These are phyloP conservation scores for Paracentrotus lividus DNA, from an alignment of 53 echinoderm and acorn worm species.

Conservation along the genomic window DNA sequence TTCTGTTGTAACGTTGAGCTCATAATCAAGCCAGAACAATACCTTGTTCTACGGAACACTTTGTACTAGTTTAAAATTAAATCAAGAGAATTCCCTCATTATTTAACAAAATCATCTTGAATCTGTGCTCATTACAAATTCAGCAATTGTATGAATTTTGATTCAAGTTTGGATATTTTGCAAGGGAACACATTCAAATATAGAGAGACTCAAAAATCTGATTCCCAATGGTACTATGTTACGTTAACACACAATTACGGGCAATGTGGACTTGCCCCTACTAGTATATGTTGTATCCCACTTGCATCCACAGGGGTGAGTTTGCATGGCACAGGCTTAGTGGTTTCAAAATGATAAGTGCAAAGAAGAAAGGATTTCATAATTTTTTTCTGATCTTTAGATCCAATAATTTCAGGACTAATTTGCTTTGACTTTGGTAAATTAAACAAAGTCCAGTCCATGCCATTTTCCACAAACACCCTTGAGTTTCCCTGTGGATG, in stretches of 20 bases:
- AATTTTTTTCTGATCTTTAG: neutral
- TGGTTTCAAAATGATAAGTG: constrained; percentile 20
- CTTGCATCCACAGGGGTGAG: constrained; percentile 77
- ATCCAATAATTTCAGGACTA: neutral
- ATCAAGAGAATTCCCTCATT: too few species aligned
- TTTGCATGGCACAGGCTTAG: constrained; percentile 97
- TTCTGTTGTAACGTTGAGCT: too few species aligned
- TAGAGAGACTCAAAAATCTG: too few species aligned
- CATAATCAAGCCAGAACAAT: too few species aligned
- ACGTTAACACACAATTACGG: neutral
- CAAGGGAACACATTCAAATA: too few species aligned
- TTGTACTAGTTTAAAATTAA: too few species aligned
- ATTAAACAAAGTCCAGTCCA: constrained; percentile 58
- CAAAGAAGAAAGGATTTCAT: neutral
- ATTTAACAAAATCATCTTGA: too few species aligned
- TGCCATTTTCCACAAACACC: constrained; percentile 69
- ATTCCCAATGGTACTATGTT: too few species aligned
- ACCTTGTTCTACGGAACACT: too few species aligned
- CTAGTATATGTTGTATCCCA: constrained; percentile 19
- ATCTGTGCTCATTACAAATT: too few species aligned
- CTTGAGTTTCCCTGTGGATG: constrained; percentile 64
- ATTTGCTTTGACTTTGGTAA: constrained; percentile 12
- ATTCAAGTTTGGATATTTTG: too few species aligned
- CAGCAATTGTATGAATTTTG: too few species aligned
- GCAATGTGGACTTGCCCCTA: neutral